These are phyloP conservation scores for Bradypodion ventrale DNA, from an alignment of 2,797 vertebrate genomes.

Conservation along the genomic window DNA sequence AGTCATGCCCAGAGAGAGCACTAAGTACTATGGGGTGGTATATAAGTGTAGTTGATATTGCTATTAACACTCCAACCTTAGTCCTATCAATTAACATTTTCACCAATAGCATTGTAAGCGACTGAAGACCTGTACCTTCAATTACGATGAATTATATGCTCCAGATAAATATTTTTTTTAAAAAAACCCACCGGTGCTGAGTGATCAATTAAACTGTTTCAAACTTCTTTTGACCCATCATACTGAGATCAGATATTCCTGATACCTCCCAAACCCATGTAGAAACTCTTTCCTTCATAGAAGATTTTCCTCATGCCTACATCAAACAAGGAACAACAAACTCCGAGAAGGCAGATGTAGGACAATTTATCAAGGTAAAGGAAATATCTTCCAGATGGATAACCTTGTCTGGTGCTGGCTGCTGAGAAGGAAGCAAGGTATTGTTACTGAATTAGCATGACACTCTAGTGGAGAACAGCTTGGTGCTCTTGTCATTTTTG, in stretches of 20 bases:
- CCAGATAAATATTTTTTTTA: slow-evolving; percentile 3
- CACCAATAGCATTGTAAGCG: rapidly evolving
- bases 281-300: slow-evolving; percentile 54
- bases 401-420: slow-evolving; percentile 64
- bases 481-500: slow-evolving; percentile 64
- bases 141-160: neutral
- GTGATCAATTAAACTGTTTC: neutral
- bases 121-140: neutral
- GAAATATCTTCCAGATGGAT: slow-evolving; percentile 77
- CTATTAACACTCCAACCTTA: slow-evolving; percentile 5
- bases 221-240: slow-evolving; percentile 34
- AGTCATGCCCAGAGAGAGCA: too few species aligned
- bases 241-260: slow-evolving; percentile 37
- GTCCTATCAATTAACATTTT: neutral
- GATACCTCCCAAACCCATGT: slow-evolving; percentile 49
- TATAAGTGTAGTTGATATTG: too few species aligned
- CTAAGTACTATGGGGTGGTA: too few species aligned
- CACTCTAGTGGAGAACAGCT: slow-evolving; percentile 60
- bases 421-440: slow-evolving; percentile 70
- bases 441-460: slow-evolving; percentile 72
- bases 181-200: neutral
- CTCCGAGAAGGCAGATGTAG: slow-evolving; percentile 72
- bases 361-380: slow-evolving; percentile 75
- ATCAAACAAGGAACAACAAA: slow-evolving; percentile 78
- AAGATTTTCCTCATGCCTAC: slow-evolving; percentile 67